Percentiles rank a stretch among this genome's conserved stretches.
phyloP scores from a whole-genome alignment of 1,140 invertebrate genomes.

The Cepaea nemoralis region DNA sequence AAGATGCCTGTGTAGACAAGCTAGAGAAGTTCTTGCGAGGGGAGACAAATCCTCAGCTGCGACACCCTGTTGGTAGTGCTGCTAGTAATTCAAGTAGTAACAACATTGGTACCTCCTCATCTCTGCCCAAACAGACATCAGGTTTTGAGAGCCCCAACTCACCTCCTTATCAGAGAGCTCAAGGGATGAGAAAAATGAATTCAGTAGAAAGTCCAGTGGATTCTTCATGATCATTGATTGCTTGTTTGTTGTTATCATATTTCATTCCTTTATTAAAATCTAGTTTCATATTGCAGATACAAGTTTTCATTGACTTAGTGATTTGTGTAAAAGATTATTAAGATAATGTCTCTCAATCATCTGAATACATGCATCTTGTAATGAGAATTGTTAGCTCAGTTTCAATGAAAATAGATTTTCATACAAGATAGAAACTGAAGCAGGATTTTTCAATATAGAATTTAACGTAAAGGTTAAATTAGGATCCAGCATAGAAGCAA shows the following conservation, averaged over 20 bases:
- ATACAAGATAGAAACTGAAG: no score
- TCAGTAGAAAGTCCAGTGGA: constrained; percentile 25
- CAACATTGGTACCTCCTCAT: neutral
- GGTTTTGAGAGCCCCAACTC: constrained; percentile 28
- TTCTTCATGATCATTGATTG: neutral
- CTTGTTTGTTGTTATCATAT: neutral
- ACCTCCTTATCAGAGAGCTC: constrained; percentile 34
- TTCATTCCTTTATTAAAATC: constrained; percentile 11
- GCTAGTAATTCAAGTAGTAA: neutral
- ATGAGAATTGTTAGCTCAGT: no score
- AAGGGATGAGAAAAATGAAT: constrained; percentile 21
- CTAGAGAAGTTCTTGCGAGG: constrained; percentile 80
- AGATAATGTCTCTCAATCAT: no score
- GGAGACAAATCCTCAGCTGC: constrained; percentile 37
- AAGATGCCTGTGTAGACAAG: constrained; percentile 99
- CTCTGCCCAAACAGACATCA: neutral
- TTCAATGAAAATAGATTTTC: no score
- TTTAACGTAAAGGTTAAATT: no score
- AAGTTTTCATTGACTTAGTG: no score
- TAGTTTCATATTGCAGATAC: neutral
- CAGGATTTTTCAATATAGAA: no score
- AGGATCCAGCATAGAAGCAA: no score
- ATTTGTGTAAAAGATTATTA: no score
- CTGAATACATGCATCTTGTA: no score
- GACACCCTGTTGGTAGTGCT: constrained; percentile 9